phyloP scores from a whole-genome alignment of 2,888 invertebrate species.

The Crossocerus cetratus region DNA sequence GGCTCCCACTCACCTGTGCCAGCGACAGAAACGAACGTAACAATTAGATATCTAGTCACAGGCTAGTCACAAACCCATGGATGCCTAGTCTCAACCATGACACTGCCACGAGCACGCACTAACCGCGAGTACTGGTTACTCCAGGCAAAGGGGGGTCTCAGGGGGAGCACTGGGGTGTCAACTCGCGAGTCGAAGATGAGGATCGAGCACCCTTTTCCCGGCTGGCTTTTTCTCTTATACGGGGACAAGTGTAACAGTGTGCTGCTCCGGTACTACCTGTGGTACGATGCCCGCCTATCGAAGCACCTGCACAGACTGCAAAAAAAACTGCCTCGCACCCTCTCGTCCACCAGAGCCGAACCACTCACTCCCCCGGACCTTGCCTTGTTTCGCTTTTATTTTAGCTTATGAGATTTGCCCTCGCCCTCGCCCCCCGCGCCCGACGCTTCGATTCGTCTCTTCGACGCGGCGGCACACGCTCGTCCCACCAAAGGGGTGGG shows the following conservation, averaged over 20 bases:
- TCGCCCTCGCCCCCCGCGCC: conserved; percentile 50
- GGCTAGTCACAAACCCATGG: no score
- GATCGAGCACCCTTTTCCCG: no score
- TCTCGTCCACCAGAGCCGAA: conserved; percentile 49
- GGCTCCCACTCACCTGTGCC: no score
- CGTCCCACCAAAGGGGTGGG: conserved; percentile 16
- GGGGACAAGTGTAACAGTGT: no score
- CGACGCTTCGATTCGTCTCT: conserved; percentile 33
- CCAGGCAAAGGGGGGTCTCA: background rate
- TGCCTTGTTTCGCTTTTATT: conserved; percentile 72
- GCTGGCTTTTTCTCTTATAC: no score
- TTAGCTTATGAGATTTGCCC: conserved; percentile 69
- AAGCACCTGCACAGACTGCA: conserved; percentile 64
- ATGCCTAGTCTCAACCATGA: background rate
- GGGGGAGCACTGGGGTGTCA: background rate
- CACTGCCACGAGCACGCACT: background rate
- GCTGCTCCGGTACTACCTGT: conserved; percentile 51
- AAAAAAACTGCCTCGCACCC: conserved; percentile 50
- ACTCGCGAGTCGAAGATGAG: background rate
- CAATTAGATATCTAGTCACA: background rate
- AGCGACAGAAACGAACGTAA: no score
- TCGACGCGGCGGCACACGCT: conserved; percentile 13
- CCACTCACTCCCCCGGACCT: conserved; percentile 54
- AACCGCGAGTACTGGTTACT: background rate
- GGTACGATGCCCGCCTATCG: conserved; percentile 54